Conservation (phyloP, 2,797 vertebrate genomes). For the Leontopithecus rosalia region DNA sequence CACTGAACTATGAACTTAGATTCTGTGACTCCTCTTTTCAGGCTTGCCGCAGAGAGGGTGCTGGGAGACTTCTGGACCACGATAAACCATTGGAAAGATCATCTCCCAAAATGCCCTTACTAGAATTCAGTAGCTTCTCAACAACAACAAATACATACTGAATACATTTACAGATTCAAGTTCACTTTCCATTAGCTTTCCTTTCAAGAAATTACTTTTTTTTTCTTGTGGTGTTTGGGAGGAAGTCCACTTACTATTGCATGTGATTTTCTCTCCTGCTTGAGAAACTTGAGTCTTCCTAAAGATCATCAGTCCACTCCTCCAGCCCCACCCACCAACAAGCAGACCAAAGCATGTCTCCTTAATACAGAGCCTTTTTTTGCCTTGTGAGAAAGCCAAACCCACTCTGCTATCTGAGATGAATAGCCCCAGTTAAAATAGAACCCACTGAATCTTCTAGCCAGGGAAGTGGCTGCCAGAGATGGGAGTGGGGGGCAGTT, state of each 20-base stretch:
- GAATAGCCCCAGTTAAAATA: constrained; percentile 75
- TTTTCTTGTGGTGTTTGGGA: neutral
- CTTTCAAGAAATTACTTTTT: constrained; percentile 29
- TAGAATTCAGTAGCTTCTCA: constrained; percentile 51
- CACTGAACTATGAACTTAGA: constrained; percentile 48
- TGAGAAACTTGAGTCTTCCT: constrained; percentile 54
- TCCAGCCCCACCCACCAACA: constrained; percentile 27
- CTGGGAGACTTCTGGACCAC: neutral
- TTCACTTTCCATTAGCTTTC: constrained; percentile 31
- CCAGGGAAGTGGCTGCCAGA: constrained; percentile 68
- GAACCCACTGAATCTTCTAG: constrained; percentile 69
- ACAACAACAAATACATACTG: constrained; percentile 36
- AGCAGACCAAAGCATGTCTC: constrained; percentile 62
- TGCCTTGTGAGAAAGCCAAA: constrained; percentile 74
- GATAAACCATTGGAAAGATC: constrained; percentile 33
- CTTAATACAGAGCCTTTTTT: constrained; percentile 71
- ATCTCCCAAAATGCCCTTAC: neutral
- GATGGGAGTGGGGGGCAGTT: constrained; percentile 42
- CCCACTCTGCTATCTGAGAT: constrained; percentile 74
- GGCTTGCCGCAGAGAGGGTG: neutral
- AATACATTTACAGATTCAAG: constrained; percentile 35
- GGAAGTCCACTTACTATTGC: constrained; percentile 7
- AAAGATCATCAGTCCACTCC: constrained; percentile 18
- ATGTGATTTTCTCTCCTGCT: constrained; percentile 51
- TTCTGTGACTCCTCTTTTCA: constrained; percentile 24